Evolutionary conservation across 2,113 vertebrate species (phyloP), one percentile per base, ranked within the genome.

Genomic region (Glaucomys volans): DNA sequence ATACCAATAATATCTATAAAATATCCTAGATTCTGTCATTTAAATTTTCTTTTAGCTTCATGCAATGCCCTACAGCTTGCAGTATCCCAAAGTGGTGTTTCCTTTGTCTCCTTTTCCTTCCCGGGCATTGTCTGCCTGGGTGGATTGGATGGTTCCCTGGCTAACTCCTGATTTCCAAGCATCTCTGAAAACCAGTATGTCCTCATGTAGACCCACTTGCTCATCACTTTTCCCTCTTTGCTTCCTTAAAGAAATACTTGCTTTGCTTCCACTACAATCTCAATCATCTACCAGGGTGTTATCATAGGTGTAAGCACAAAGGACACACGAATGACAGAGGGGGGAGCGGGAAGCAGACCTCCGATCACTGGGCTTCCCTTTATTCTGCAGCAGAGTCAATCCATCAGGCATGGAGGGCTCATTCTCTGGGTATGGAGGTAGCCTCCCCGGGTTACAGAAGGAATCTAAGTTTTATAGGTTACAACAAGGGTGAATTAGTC

Each of bases 141-240:
- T 44, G 26, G 44, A 52, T 3, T 0, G 9, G 54, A 4, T 11
- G 42, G 13, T 18, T 85, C 22, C 50, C 14, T n/a, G 3, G 24
- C 24, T 28, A 8, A 28, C 7, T 50, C 30, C 50, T 28, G 69
- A 4, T 47, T 64, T 83, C 30, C 40, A 28, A n/a, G 35, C 37
- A 67, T 11, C 59, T 94, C 57, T 72, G 28, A 87, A 80, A 72
- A n/a, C 40, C 0, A 10, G 2, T 17, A 0, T 11, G 18, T 1
- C 71, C 22, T 18, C 8, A 2, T 12, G 50, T 67, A 50, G 66
- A 28, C 9, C 32, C 32, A 0, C 1, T 1, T 30, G 7, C 37
- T 91, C 28, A 69, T 22, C 13, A 20, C 26, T 30, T 37, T 11
- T 1, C 3, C 30, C 24, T 7, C 35, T 30, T 66, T 80, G 74